Conservation (phyloP, 1,140 invertebrate species). For the Kradibia gibbosae region DNA sequence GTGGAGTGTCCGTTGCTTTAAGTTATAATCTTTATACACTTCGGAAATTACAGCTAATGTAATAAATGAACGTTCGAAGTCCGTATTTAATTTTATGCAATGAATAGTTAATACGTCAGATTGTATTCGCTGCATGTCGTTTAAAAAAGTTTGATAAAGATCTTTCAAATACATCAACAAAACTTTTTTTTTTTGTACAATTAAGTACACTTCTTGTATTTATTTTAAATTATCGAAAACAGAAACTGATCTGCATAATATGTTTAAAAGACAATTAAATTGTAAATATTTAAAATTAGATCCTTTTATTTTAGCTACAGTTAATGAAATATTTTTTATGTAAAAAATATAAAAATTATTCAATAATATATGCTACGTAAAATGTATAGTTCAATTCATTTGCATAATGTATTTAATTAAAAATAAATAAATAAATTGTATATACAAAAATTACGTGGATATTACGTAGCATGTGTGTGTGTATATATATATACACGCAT, state of each 20-base stretch:
- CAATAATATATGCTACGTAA: conserved; percentile 24
- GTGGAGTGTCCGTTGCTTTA: neutral
- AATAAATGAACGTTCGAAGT: neutral
- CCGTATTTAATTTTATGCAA: neutral
- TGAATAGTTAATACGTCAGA: neutral
- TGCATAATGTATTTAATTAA: conserved; percentile 35
- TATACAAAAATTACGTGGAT: conserved; percentile 40
- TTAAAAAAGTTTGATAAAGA: neutral
- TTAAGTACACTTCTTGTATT: neutral
- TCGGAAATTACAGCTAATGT: neutral
- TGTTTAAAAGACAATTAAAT: conserved; percentile 28
- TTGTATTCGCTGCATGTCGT: too few species aligned
- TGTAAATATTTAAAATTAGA: conserved; percentile 40
- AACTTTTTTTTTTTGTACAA: conserved; percentile 4
- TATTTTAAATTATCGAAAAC: conserved; percentile 7
- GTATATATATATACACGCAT: neutral
- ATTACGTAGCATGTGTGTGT: too few species aligned
- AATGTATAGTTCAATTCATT: conserved; percentile 39
- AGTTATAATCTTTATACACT: neutral
- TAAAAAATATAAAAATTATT: conserved; percentile 39
- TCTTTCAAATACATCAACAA: neutral
- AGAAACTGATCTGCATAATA: conserved; percentile 36
- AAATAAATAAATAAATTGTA: conserved; percentile 46
- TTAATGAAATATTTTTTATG: conserved; percentile 23
- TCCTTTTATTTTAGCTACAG: conserved; percentile 10